These are phyloP conservation scores for Metallyticus violacea DNA, from an alignment of 2,888 invertebrate genomes.

Conservation along the genomic window DNA sequence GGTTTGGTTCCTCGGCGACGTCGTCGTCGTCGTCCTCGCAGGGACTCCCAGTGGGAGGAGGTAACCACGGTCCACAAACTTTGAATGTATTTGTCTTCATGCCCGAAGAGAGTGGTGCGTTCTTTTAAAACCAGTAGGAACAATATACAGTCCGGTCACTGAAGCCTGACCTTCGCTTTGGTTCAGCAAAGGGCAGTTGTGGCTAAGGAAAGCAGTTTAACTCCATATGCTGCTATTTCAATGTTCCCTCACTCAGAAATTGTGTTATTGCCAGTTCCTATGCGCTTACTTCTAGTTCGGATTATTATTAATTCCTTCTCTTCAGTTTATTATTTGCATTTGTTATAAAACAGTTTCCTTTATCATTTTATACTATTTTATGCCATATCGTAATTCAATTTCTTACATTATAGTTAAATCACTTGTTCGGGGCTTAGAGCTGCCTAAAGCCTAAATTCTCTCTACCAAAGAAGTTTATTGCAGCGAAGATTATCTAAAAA, in stretches of 20 bases:
- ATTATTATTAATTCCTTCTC: no score
- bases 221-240: background rate
- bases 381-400: no score
- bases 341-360: no score
- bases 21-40: background rate
- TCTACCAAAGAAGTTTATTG: no score
- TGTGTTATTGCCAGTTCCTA: background rate
- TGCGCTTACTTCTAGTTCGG: no score
- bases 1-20: constrained; percentile 8
- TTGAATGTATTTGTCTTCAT: constrained; percentile 21
- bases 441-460: no score
- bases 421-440: no score
- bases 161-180: constrained; percentile 3
- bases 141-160: constrained; percentile 17
- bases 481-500: no score
- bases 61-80: constrained; percentile 19
- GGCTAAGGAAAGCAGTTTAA: background rate
- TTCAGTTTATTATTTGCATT: no score
- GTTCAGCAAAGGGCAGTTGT: background rate
- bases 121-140: constrained; percentile 10
- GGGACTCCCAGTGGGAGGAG: background rate
- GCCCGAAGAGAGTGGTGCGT: background rate
- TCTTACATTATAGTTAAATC: no score
- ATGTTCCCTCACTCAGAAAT: no score
- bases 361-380: no score